Base-by-base conservation (phyloP, 2,797 vertebrate genomes). In the Peromyscus nudipes region DNA sequence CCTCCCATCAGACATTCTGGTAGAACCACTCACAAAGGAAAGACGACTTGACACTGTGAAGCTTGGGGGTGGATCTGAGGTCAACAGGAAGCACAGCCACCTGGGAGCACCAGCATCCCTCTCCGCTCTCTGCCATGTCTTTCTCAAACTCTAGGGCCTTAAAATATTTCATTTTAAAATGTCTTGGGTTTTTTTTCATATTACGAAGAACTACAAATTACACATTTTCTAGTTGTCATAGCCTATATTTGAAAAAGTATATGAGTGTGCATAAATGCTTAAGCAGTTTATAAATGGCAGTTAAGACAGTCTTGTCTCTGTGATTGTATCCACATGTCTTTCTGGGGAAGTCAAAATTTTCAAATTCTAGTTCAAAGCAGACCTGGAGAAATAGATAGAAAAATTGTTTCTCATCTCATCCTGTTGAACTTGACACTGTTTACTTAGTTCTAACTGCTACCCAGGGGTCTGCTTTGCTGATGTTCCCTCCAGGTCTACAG, bases 371-470 rank as follows among this genome's bases (percentile, higher is more conserved):
- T 71, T 80, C 67, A 71, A 97, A 95, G 31, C 10, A 0, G 21
- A 64, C 31, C 65, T 79, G 25, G 40, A 37, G 2, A 27, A 67
- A 88, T 43, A 67, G 17, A 21, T 0, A 95, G 93, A 75, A 95
- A 17, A 88, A 65, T 37, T 75, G 12, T 0, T 52, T 76, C 29
- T 37, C n/a, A 76, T 12, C n/a, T 89, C 19, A n/a, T 71, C 43
- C n/a, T 75, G 85, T 81, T 97, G 92, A 96, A 97, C 81, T 29
- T 75, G 37, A 69, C 40, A 13, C 37, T 92, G 89, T 94, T 89
- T 43, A n/a, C 57, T 89, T 6, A 13, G 76, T 37, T 31, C 40
- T 67, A 81, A 52, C 29, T 25, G 1, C 86, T 55, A 84, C 14
- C 77, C 55, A 85, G 23, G 73, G 60, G 3, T 43, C 13, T 37